These are phyloP conservation scores for Corvus moneduloides DNA, from an alignment of 2,113 vertebrate species.

Conservation along the genomic window DNA sequence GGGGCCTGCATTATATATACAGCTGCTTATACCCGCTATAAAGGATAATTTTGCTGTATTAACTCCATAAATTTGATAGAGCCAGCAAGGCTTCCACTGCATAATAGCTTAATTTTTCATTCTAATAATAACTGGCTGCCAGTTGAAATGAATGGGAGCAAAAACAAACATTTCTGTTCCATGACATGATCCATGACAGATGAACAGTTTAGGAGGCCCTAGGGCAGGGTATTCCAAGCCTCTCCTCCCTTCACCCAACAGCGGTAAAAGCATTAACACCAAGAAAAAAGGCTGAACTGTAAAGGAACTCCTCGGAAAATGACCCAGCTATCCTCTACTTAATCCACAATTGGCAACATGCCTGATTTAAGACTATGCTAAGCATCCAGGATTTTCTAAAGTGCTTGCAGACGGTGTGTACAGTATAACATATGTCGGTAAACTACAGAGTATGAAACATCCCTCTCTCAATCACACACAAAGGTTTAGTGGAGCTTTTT, in stretches of 20 bases:
- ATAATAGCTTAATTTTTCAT: conserved; percentile 79
- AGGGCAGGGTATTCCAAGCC: conserved; percentile 42
- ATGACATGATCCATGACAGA: conserved; percentile 69
- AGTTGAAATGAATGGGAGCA: conserved; percentile 73
- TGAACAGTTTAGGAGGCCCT: conserved; percentile 60
- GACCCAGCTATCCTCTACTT: conserved; percentile 35
- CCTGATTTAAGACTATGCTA: conserved; percentile 49
- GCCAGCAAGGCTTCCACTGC: conserved; percentile 58
- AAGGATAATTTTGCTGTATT: conserved; percentile 74
- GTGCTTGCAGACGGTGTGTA: conserved; percentile 47
- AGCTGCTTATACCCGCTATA: conserved; percentile 61
- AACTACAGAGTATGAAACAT: background rate
- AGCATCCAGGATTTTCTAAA: conserved; percentile 46
- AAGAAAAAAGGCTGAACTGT: conserved; percentile 49
- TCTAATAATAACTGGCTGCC: conserved; percentile 78
- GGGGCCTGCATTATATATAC: conserved; percentile 25
- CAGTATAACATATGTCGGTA: background rate
- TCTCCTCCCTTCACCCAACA: conserved; percentile 29
- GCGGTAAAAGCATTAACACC: conserved; percentile 57
- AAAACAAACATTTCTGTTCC: conserved; percentile 75
- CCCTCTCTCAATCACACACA: background rate
- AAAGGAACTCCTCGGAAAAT: conserved; percentile 58
- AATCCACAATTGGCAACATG: conserved; percentile 45
- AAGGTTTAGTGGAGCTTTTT: background rate
- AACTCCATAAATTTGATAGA: conserved; percentile 75